Percentiles rank a stretch among this genome's conserved stretches.
Evolutionary conservation across 2,113 vertebrate genomes (phyloP).

Genomic region (Paraplagusia blochii): DNA sequence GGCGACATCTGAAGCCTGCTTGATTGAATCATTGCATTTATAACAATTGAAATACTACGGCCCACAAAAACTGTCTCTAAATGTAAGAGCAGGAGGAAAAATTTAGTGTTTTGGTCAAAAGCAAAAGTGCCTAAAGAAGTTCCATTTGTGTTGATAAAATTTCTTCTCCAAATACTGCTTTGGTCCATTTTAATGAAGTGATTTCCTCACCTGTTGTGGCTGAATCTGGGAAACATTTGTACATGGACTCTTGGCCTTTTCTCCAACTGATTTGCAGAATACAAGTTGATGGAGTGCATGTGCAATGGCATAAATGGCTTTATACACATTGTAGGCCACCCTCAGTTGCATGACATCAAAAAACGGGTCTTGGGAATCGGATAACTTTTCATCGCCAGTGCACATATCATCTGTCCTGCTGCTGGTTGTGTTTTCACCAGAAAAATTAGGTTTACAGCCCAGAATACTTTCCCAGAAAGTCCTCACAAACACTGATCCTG

Average conservation of each 20-base stretch:
- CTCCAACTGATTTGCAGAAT: slow-evolving; percentile 59
- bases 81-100: too few species aligned
- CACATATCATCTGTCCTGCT: slow-evolving; percentile 37
- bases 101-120: too few species aligned
- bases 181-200: too few species aligned
- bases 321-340: slow-evolving; percentile 75
- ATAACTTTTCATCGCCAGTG: slow-evolving; percentile 63
- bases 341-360: slow-evolving; percentile 74
- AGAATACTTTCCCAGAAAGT: slow-evolving; percentile 71
- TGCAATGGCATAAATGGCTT: slow-evolving; percentile 76
- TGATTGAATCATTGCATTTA: too few species aligned
- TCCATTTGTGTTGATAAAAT: too few species aligned
- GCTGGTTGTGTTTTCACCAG: neutral
- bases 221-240: slow-evolving; percentile 64
- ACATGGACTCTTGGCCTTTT: slow-evolving; percentile 39
- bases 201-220: slow-evolving; percentile 59
- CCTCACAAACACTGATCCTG: slow-evolving; percentile 55
- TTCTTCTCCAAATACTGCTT: too few species aligned
- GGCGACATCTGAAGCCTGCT: too few species aligned
- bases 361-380: slow-evolving; percentile 59
- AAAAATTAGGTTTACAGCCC: slow-evolving; percentile 52
- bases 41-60: too few species aligned
- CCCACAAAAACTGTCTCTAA: too few species aligned
- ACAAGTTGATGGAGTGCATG: slow-evolving; percentile 68
- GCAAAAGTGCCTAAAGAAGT: too few species aligned